Base-by-base conservation (phyloP, 2,113 vertebrate genomes). In the Brienomyrus longianalis region DNA sequence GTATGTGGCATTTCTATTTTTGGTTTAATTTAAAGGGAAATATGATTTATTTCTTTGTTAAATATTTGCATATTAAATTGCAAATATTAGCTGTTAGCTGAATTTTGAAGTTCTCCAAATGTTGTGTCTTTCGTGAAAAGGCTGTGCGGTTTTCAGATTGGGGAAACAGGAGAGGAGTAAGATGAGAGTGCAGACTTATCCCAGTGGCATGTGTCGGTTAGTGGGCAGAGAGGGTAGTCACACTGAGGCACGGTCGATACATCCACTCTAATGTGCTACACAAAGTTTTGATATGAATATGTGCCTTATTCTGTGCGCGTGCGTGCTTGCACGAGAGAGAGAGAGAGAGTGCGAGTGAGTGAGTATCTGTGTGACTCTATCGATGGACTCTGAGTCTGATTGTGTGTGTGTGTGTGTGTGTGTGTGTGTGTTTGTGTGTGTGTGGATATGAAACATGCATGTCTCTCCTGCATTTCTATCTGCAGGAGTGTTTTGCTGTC, bases 371-470 rank as follows among this genome's bases (percentile, higher is more conserved):
- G 50, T 51, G 11, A 51, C 50, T 51, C 50, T 51, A 10, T 15
- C 11, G 13, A 51, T 51, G 5, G 52, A 54, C 52, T 92, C 89
- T 91, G 90, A 88, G 50, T 51, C 11, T 50, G 0, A 35, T 66
- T n/a, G 59, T 77, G 0, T 83, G 27, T 48, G 48, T 70, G 31
- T 50, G 2, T 35, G 80, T 11, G 13, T 11, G 9, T 6, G 59
- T 94, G 92, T 15, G 52, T 59, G 47, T 10, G 4, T 54, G 47
- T 87, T 39, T 50, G 1, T 45, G 66, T 52, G 56, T 77, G 31
- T 80, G 27, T 27, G 47, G 66, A 39, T 50, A 0, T 39, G 80
- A 66, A 89, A 83, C 43, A 48, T 90, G 91, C 70, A 13, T 88
- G 74, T 23, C 3, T 91, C 86, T 91, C 88, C 84, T 9, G 0